These are phyloP conservation scores for Halocaridina rubra DNA, from an alignment of 2,888 invertebrate species.

Conservation along the genomic window DNA sequence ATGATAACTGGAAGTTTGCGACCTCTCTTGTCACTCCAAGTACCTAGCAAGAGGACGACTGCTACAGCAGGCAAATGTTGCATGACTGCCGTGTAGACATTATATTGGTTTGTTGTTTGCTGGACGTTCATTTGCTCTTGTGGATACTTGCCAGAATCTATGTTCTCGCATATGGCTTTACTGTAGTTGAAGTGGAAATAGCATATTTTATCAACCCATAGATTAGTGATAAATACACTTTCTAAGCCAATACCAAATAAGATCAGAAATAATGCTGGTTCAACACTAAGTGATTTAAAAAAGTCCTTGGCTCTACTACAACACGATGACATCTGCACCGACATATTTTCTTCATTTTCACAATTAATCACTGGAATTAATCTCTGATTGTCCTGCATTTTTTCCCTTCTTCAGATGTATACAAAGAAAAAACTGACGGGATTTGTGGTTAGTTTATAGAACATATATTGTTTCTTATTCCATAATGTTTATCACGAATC, in stretches of 20 bases:
- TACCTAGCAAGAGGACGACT: constrained; percentile 1
- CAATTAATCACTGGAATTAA: no score
- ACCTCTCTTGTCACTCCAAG: constrained; percentile 24
- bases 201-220: constrained; percentile 30
- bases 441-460: no score
- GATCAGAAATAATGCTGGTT: constrained; percentile 20
- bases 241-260: not conserved
- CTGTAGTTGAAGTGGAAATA: constrained; percentile 6
- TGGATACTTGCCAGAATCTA: constrained; percentile 25
- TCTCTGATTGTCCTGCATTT: no score
- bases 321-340: not conserved
- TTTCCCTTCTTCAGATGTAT: no score
- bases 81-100: not conserved
- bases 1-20: constrained; percentile 25
- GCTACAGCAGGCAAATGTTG: constrained; percentile 7
- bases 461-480: no score
- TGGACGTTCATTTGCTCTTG: constrained; percentile 21
- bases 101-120: not conserved
- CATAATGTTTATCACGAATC: no score
- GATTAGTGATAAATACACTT: constrained; percentile 24
- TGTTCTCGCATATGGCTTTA: not conserved
- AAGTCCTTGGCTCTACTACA: not conserved
- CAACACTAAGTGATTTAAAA: not conserved
- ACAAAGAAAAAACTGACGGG: no score
- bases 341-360: no score